Evolutionary conservation across 2,888 invertebrate genomes (phyloP), one percentile per base, ranked within the genome.

Genomic region (Cheilosia impressa): DNA sequence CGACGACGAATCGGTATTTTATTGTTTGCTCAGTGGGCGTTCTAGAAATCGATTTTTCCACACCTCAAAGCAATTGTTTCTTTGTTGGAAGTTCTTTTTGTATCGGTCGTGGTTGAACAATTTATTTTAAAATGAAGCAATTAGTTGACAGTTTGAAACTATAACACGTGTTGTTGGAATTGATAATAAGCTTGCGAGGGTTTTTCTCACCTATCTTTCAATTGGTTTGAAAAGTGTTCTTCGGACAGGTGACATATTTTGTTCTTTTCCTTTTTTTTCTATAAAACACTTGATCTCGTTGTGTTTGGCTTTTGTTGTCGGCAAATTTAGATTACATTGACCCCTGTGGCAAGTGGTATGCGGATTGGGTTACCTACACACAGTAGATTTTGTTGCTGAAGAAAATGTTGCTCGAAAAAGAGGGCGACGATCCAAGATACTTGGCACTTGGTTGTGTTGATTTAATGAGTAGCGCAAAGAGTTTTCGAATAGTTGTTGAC

Each of bases 81-180:
- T 34, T 58, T 52, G 52, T 66, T 66, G 3, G 1, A 72, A 38
- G 50, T 47, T 65, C 62, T 55, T n/a, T 63, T 72, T 78, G n/a
- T 43, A 22, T 62, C 19, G 27, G 45, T 63, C 71, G 75, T 34
- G 24, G 80, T 71, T 69, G 27, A 71, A 60, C 27, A 75, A 69
- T 73, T 73, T 73, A 79, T 79, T 79, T 79, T 47, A 60, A 52
- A 79, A 79, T 79, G 58, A 84, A 79, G 84, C 79, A 79, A 84
- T 84, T 84, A 79, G 69, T 66, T 75, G 79, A 75, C 84, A 84
- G 79, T 71, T 75, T 47, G 50, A 84, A 71, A 75, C 84, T 66
- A 71, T 66, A 80, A 79, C 75, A 84, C 60, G 79, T 79, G 84
- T 84, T 84, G 69, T 75, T 79, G 65, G 63, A 69, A 63, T 69